Conservation (phyloP, 2,113 vertebrate genomes). For the Synodontis membranacea region DNA sequence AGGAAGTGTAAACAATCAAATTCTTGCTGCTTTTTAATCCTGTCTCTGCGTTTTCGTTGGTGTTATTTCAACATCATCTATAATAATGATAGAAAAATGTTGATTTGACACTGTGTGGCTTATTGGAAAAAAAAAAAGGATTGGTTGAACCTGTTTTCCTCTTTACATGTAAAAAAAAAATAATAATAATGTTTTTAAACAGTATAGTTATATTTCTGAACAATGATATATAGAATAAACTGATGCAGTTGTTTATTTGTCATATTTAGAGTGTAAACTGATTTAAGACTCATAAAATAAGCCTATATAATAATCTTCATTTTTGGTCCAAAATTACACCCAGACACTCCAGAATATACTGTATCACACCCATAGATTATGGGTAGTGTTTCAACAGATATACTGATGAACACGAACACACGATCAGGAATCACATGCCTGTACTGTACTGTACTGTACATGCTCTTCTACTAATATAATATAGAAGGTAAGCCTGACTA, state of each 20-base stretch:
- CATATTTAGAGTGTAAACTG: not conserved
- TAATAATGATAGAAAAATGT: not conserved
- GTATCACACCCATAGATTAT: not conserved
- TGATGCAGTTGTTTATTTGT: not conserved
- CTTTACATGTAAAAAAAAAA: no score
- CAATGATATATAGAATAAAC: no score
- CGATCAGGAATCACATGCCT: constrained; percentile 8
- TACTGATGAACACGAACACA: not conserved
- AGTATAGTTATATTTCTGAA: not conserved
- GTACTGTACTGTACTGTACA: no score
- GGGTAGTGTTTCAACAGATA: not conserved
- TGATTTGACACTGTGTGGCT: not conserved
- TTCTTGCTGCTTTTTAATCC: not conserved
- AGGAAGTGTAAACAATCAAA: no score
- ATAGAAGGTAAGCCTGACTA: not conserved
- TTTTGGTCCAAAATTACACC: not conserved
- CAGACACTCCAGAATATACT: not conserved
- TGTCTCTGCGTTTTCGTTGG: not conserved
- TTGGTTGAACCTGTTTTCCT: not conserved
- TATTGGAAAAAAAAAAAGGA: not conserved
- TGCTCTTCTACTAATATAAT: not conserved
- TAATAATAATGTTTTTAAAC: not conserved
- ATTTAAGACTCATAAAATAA: not conserved
- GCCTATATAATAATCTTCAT: no score
- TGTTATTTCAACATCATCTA: not conserved